phyloP scores from a whole-genome alignment of 2,888 invertebrate genomes.

The Drosophila niveifrons region DNA sequence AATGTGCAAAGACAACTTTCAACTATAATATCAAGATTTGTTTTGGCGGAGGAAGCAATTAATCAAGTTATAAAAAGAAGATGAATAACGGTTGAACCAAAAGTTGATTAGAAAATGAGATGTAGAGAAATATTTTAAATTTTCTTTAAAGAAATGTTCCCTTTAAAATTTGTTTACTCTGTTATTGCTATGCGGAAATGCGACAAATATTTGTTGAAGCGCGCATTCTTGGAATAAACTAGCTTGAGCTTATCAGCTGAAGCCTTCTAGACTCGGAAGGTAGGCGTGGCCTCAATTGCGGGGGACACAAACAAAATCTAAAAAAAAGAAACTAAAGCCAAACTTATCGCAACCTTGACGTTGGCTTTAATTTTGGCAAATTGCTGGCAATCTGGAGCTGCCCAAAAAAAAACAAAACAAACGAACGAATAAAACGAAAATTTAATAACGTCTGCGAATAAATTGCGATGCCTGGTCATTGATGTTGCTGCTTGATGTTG shows the following conservation, averaged over 20 bases:
- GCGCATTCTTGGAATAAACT: background rate
- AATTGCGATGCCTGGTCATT: slow-evolving; percentile 37
- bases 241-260: slow-evolving; percentile 33
- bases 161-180: background rate
- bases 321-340: background rate
- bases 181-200: slow-evolving; percentile 12
- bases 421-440: slow-evolving; percentile 33
- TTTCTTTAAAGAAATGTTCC: background rate
- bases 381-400: slow-evolving; percentile 63
- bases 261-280: background rate
- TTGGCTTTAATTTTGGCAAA: slow-evolving; percentile 63
- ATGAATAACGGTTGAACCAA: too few species aligned
- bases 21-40: slow-evolving; percentile 21
- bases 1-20: slow-evolving; percentile 15
- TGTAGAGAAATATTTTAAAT: background rate
- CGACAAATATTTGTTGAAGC: slow-evolving; percentile 1
- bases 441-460: slow-evolving; percentile 50
- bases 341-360: slow-evolving; percentile 64
- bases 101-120: too few species aligned
- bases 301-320: background rate
- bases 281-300: slow-evolving; percentile 12
- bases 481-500: slow-evolving; percentile 30
- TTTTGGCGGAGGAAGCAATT: slow-evolving; percentile 38
- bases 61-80: slow-evolving; percentile 17
- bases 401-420: slow-evolving; percentile 28